phyloP scores from a whole-genome alignment of 1,140 invertebrate species.

The Saccostrea echinata region DNA sequence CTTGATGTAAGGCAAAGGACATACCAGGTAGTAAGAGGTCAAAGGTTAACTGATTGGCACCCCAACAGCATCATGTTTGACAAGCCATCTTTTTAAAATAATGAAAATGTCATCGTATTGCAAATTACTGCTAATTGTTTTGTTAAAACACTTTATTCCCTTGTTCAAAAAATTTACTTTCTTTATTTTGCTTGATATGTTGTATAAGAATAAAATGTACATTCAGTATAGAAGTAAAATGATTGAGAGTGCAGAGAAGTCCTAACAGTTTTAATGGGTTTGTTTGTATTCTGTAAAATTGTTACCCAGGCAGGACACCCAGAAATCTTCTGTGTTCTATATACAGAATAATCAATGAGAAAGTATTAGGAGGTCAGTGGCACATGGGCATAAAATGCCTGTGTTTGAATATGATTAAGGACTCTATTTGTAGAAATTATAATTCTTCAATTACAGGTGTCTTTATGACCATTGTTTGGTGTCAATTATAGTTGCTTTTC shows the following conservation, averaged over 20 bases:
- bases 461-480: constrained; percentile 7
- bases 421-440: background rate
- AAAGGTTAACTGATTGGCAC: too few species aligned
- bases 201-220: too few species aligned
- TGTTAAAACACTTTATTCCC: too few species aligned
- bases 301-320: background rate
- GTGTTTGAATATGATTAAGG: background rate
- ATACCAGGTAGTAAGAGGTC: too few species aligned
- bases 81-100: too few species aligned
- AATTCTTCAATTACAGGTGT: constrained; percentile 7
- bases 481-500: constrained; percentile 8
- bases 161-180: too few species aligned
- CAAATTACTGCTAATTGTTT: too few species aligned
- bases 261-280: background rate
- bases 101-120: too few species aligned
- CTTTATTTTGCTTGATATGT: too few species aligned
- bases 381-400: background rate
- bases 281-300: background rate
- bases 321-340: background rate
- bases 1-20: too few species aligned
- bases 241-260: background rate
- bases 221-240: too few species aligned
- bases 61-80: too few species aligned
- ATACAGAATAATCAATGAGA: background rate
- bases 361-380: background rate